Evolutionary conservation across 2,113 vertebrate species (phyloP), one percentile per base, ranked within the genome.

Genomic region (Rhinoderma darwinii): DNA sequence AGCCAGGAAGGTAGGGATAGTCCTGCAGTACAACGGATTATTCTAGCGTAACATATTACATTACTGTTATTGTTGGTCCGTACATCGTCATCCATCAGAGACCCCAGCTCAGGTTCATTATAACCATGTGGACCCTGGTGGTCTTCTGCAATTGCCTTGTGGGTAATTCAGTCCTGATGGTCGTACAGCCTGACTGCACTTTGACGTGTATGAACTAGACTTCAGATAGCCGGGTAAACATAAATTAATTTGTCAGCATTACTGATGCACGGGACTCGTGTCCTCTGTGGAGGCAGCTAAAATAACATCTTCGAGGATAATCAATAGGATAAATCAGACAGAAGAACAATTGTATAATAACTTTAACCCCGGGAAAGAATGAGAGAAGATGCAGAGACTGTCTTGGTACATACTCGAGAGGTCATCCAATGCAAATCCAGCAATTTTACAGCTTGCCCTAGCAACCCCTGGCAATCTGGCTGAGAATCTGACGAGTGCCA

Each of bases 221-320:
- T 54, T 25, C 32, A 66, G 83, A 75, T 72, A 74, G 35, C 83
- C 39, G 50, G 17, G 70, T 20, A 84, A 51, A 43, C 50, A 30
- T 51, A 37, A 73, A 83, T 74, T 50, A 43, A 43, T 75, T 56
- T 74, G 82, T 44, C 82, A 84, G 72, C n/a, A 61, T 20, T 10
- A 76, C 20, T 47, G 72, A 84, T 54, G 20, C 63, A 76, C 63
- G 37, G 54, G 72, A 20, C 39, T 59, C 44, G 83, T 63, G 83
- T 61, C 83, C 83, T 41, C 50, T 11, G 39, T 25, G 22, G 25
- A 37, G 17, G 66, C 66, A 27, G 50, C 50, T 41, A n/a, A 41
- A 39, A 41, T 76, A 61, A 54, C 54, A 76, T 84, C 83, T 59
- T 37, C 7, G n/a, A 73, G 82, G 73, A 61, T 35, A 59, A 76